Evolutionary conservation across 2,113 vertebrate genomes (phyloP), one percentile per base, ranked within the genome.

Genomic region (Labeo catla): DNA sequence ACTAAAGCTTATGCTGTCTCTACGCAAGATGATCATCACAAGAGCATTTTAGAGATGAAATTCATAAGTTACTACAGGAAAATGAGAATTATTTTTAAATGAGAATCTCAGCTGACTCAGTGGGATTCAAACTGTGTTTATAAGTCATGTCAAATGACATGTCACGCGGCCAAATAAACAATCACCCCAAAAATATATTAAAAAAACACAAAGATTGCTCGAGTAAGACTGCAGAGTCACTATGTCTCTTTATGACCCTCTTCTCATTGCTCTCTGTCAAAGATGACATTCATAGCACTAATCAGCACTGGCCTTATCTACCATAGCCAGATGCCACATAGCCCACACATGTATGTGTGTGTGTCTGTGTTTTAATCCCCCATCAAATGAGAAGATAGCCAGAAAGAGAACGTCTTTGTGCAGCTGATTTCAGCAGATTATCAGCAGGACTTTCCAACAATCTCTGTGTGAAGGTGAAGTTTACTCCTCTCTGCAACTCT

Each of bases 281-380:
- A 81, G 47, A 74, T 65, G 52, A 72, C 54, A 34, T 79, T 83
- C 76, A 74, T 63, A 74, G 52, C 86, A 73, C 82, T 61, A 72
- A 72, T 83, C 66, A 83, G 57, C 81, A 83, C 49, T 57, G 13
- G 50, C 66, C 65, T 83, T 83, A 83, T 83, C 81, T 83, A 43
- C 19, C 19, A 73, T 57, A 70, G 21, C 81, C 81, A 70, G 81
- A 83, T 70, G 81, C 47, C 81, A 83, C 66, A 57, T 83, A 49
- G 19, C 49, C 10, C 47, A 72, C 47, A 49, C 28, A 34, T n/a
- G 19, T 76, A n/a, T n/a, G 39, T 39, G 36, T 70, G 36, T 21
- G 68, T 45, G 39, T 47, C 19, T 12, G 70, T 45, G 16, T 61
- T 54, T 82, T 82, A 82, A 68, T 68, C 80, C 80, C 6, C 4